Conservation (phyloP, 2,888 invertebrate genomes). For the Drosophila kambysellisi region DNA sequence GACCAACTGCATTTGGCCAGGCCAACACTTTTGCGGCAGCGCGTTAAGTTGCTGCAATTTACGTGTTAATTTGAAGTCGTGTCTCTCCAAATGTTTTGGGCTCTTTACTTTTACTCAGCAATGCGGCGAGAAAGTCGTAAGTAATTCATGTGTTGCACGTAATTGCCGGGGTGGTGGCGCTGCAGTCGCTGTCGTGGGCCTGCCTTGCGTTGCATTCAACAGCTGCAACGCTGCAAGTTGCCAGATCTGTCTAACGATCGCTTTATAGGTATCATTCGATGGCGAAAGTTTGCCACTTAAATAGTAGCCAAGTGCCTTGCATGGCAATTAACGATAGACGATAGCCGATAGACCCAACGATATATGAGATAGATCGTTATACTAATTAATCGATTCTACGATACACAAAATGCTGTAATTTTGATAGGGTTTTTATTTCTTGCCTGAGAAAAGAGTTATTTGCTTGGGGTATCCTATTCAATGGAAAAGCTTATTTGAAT, state of each 20-base stretch:
- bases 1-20: conserved; percentile 47
- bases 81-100: conserved; percentile 63
- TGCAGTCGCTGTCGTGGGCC: conserved; percentile 15
- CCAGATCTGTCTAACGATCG: conserved; percentile 40
- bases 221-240: conserved; percentile 38
- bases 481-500: background rate
- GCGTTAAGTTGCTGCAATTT: conserved; percentile 76
- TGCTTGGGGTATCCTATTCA: background rate
- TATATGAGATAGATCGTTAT: background rate
- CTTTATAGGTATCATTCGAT: conserved; percentile 12
- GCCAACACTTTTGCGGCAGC: conserved; percentile 50
- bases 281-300: conserved; percentile 56
- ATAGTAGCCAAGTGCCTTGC: conserved; percentile 20
- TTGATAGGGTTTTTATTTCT: background rate
- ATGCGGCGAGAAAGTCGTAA: conserved; percentile 68
- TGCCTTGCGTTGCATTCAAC: conserved; percentile 28
- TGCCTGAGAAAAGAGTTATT: background rate
- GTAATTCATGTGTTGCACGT: conserved; percentile 64
- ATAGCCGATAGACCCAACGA: conserved; percentile 15
- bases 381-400: background rate
- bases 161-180: conserved; percentile 53
- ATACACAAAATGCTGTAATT: background rate
- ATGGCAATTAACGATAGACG: background rate
- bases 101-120: conserved; percentile 21
- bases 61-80: conserved; percentile 78